phyloP scores from a whole-genome alignment of 1,140 invertebrate genomes.

The Anastrepha obliqua region DNA sequence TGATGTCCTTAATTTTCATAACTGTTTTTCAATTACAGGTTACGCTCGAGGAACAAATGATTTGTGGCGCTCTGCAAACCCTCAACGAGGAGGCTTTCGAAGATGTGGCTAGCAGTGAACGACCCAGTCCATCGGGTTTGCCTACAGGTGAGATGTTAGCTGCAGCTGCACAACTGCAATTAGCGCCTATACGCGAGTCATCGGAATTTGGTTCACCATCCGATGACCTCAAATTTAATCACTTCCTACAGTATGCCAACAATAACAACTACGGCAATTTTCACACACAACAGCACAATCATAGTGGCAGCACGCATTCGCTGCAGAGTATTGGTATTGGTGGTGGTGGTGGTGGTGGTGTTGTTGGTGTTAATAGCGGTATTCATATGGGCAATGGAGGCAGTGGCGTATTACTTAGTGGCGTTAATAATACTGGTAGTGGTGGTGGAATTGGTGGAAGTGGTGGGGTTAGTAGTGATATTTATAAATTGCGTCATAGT shows the following conservation, averaged over 20 bases:
- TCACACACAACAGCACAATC: constrained; percentile 60
- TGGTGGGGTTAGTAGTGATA: constrained; percentile 28
- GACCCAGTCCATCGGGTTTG: constrained; percentile 74
- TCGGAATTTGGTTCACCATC: constrained; percentile 73
- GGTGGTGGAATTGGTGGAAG: constrained; percentile 21
- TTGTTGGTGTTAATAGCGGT: constrained; percentile 55
- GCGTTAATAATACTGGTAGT: constrained; percentile 35
- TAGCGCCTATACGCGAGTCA: constrained; percentile 73
- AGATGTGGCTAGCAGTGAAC: constrained; percentile 82
- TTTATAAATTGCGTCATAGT: constrained; percentile 54
- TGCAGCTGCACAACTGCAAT: constrained; percentile 72
- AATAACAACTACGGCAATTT: constrained; percentile 60
- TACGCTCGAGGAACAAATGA: constrained; percentile 94
- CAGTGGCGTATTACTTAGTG: constrained; percentile 11
- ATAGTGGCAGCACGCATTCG: constrained; percentile 69
- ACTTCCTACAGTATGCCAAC: constrained; percentile 61
- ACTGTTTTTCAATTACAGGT: constrained; percentile 78
- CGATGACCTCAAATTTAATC: constrained; percentile 65
- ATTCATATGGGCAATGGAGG: constrained; percentile 10
- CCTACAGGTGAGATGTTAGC: constrained; percentile 75
- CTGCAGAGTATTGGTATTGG: constrained; percentile 66
- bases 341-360: constrained; percentile 52
- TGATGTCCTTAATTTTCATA: not conserved
- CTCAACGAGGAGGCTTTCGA: constrained; percentile 94
- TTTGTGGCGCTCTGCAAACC: constrained; percentile 92